Conservation (phyloP, 2,888 invertebrate genomes). For the Ephialtes manifestator region DNA sequence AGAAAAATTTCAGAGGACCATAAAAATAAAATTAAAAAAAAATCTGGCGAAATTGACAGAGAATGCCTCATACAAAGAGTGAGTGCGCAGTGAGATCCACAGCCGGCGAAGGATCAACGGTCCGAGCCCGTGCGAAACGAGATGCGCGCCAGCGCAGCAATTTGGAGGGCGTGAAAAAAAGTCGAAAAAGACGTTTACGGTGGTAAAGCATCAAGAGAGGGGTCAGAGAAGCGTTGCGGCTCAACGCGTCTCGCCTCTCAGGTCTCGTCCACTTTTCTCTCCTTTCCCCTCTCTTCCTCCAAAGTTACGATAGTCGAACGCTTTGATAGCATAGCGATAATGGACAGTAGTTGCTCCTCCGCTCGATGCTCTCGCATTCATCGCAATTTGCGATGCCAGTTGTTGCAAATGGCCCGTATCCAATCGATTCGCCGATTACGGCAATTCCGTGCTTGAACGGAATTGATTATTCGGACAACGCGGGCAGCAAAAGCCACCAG, state of each 20-base stretch:
- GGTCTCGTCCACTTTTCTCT: not conserved
- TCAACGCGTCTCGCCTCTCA: constrained; percentile 32
- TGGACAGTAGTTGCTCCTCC: constrained; percentile 37
- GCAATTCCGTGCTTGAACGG: constrained; percentile 33
- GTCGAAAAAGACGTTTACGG: constrained; percentile 9
- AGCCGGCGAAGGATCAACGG: constrained; percentile 36
- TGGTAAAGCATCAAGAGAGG: constrained; percentile 16
- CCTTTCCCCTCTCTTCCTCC: constrained; percentile 21
- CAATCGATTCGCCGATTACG: constrained; percentile 53
- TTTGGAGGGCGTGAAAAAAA: constrained; percentile 72
- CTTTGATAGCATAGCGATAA: constrained; percentile 32
- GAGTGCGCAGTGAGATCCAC: not conserved
- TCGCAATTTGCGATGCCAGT: constrained; percentile 50
- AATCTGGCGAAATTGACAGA: not conserved
- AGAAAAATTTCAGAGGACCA: no score
- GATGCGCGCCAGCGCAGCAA: constrained; percentile 53
- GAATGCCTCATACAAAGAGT: not conserved
- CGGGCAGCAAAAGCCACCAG: not conserved
- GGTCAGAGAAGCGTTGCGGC: constrained; percentile 37
- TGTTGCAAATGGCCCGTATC: constrained; percentile 64
- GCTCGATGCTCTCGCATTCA: constrained; percentile 19
- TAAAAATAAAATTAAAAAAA: no score
- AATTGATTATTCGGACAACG: constrained; percentile 48
- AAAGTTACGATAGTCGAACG: not conserved
- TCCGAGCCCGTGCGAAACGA: constrained; percentile 49